These are phyloP conservation scores for Cheilosia scutellata DNA, from an alignment of 2,888 invertebrate species.

Conservation along the genomic window DNA sequence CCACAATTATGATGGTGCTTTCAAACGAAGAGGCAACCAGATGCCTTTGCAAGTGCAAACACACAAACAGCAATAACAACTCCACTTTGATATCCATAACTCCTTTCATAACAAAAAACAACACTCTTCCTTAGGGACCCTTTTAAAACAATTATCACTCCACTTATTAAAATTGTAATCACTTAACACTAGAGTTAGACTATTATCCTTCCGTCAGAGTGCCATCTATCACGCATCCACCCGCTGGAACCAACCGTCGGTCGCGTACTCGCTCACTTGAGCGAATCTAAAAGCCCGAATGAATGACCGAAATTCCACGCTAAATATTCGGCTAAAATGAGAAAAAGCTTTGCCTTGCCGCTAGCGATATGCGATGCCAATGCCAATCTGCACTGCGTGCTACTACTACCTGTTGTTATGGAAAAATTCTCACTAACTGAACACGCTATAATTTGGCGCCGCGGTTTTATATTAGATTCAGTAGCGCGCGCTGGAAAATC, in stretches of 20 bases:
- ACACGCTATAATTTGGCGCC: slow-evolving; percentile 47
- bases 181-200: slow-evolving; percentile 13
- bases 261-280: slow-evolving; percentile 6
- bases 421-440: slow-evolving; percentile 68
- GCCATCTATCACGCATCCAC: slow-evolving; percentile 45
- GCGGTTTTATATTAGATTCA: slow-evolving; percentile 70
- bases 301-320: slow-evolving; percentile 34
- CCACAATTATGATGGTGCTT: slow-evolving; percentile 84
- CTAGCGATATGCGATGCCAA: slow-evolving; percentile 44
- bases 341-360: slow-evolving; percentile 36
- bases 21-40: slow-evolving; percentile 71
- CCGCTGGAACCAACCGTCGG: slow-evolving; percentile 51
- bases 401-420: slow-evolving; percentile 58
- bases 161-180: not conserved
- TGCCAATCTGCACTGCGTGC: slow-evolving; percentile 23
- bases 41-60: slow-evolving; percentile 48
- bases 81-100: slow-evolving; percentile 55
- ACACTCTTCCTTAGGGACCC: slow-evolving; percentile 10
- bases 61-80: slow-evolving; percentile 48
- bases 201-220: slow-evolving; percentile 40
- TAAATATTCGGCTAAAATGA: slow-evolving; percentile 42
- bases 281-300: slow-evolving; percentile 46
- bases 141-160: slow-evolving; percentile 14
- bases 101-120: slow-evolving; percentile 4
- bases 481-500: slow-evolving; percentile 45